These are phyloP conservation scores for Chionodraco myersi DNA, from an alignment of 2,113 vertebrate genomes.

Conservation along the genomic window DNA sequence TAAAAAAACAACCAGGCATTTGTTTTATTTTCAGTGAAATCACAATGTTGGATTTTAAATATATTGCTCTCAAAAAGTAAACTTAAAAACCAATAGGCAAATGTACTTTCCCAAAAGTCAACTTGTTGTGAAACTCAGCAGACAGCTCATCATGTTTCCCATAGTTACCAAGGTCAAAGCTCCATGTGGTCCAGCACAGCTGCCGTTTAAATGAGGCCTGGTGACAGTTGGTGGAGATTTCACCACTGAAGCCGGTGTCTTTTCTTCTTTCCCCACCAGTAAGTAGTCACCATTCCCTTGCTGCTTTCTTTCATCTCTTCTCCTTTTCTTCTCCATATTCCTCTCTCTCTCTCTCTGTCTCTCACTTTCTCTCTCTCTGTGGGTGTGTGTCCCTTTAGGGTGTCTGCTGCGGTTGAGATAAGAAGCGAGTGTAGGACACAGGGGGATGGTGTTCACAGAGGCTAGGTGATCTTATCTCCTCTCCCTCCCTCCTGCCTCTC, in stretches of 20 bases:
- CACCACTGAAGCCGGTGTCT: constrained; percentile 35
- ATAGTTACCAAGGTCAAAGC: constrained; percentile 64
- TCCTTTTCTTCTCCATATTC: constrained; percentile 50
- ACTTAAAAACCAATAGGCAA: neutral
- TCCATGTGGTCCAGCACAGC: constrained; percentile 53
- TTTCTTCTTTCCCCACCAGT: constrained; percentile 59
- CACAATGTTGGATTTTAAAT: neutral
- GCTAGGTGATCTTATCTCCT: constrained; percentile 85
- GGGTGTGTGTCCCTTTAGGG: constrained; percentile 84
- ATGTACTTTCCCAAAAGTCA: constrained; percentile 2
- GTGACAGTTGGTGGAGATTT: constrained; percentile 62
- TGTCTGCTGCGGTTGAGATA: constrained; percentile 86
- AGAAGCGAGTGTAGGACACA: constrained; percentile 86
- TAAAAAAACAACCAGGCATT: neutral
- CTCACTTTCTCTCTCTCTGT: constrained; percentile 64
- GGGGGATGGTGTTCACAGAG: constrained; percentile 86
- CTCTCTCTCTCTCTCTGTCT: constrained; percentile 29
- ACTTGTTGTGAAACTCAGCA: constrained; percentile 13
- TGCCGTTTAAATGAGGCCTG: constrained; percentile 59
- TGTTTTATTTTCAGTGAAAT: neutral
- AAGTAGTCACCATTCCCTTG: constrained; percentile 63
- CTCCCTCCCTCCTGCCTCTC: constrained; percentile 56
- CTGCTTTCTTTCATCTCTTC: constrained; percentile 73
- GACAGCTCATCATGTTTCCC: constrained; percentile 40
- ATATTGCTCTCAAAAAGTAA: neutral